Percentiles rank a stretch among this genome's conserved stretches.
phyloP scores from a whole-genome alignment of 1,140 invertebrate species.

The Grapholita molesta region DNA sequence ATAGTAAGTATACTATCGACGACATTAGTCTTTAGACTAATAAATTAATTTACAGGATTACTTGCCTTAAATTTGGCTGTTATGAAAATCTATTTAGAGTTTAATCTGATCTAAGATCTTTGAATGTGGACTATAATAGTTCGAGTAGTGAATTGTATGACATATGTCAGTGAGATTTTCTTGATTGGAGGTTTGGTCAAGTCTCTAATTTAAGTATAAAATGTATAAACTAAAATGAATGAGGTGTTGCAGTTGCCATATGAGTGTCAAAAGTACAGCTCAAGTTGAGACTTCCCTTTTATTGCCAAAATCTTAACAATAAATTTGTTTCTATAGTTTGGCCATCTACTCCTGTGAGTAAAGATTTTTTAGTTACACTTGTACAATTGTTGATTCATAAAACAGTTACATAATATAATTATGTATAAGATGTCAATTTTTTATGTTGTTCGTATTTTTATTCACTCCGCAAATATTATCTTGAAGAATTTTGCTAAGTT shows the following conservation, averaged over 20 bases:
- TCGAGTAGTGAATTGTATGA: conserved; percentile 23
- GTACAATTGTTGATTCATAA: neutral
- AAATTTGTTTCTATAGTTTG: neutral
- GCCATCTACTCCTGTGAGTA: no score
- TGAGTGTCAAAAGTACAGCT: neutral
- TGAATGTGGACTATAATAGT: conserved; percentile 23
- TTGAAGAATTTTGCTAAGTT: neutral
- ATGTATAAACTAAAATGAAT: neutral
- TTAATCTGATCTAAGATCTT: conserved; percentile 24
- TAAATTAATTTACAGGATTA: conserved; percentile 34
- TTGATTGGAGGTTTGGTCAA: neutral
- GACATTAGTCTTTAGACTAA: neutral
- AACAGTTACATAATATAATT: neutral
- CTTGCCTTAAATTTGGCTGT: conserved; percentile 54
- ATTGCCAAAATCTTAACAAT: neutral
- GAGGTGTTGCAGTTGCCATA: neutral
- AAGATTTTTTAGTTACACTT: no score
- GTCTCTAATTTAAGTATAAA: neutral
- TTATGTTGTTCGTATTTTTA: neutral
- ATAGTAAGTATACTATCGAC: neutral
- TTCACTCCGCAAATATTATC: neutral
- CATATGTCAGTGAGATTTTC: conserved; percentile 31
- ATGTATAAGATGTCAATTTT: neutral
- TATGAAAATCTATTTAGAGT: conserved; percentile 24
- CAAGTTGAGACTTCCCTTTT: neutral